These are phyloP conservation scores for Drosophila bunnanda DNA, from an alignment of 2,888 invertebrate genomes.

Conservation along the genomic window DNA sequence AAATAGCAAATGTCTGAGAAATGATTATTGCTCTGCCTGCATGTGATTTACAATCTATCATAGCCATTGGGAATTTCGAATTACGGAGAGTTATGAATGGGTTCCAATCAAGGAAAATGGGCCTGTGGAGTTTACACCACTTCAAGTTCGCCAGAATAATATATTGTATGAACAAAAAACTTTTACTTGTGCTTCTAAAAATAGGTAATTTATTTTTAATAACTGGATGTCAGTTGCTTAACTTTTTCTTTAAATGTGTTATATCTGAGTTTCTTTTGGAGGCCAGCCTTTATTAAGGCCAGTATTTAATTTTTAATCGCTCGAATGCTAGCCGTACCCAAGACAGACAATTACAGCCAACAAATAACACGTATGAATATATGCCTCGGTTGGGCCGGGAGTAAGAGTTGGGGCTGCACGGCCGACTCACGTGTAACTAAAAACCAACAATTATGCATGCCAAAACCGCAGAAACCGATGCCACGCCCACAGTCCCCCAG, in stretches of 20 bases:
- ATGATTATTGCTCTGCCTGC: slow-evolving; percentile 63
- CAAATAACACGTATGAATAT: slow-evolving; percentile 24
- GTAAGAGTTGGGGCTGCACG: slow-evolving; percentile 17
- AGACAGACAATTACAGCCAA: slow-evolving; percentile 33
- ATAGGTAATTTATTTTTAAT: neutral
- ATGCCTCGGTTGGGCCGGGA: neutral
- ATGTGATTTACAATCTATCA: slow-evolving; percentile 47
- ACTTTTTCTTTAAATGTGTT: neutral
- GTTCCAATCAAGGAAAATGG: slow-evolving; percentile 29
- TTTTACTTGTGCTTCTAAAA: neutral
- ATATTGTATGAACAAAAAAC: neutral
- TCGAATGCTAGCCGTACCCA: neutral
- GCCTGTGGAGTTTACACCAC: neutral
- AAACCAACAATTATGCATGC: slow-evolving; percentile 79
- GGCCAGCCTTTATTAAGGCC: neutral
- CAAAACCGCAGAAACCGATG: slow-evolving; percentile 75
- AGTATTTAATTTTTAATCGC: slow-evolving; percentile 18
- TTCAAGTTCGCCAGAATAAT: neutral
- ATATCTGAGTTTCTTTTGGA: neutral
- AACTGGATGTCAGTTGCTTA: neutral
- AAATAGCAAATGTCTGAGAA: slow-evolving; percentile 69
- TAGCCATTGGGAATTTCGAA: slow-evolving; percentile 58
- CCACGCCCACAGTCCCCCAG: slow-evolving; percentile 41
- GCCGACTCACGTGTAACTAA: slow-evolving; percentile 69
- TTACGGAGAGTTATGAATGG: slow-evolving; percentile 36